Evolutionary conservation across 2,797 vertebrate genomes (phyloP), one percentile per base, ranked within the genome.

Genomic region (Lycodopsis pacificus): DNA sequence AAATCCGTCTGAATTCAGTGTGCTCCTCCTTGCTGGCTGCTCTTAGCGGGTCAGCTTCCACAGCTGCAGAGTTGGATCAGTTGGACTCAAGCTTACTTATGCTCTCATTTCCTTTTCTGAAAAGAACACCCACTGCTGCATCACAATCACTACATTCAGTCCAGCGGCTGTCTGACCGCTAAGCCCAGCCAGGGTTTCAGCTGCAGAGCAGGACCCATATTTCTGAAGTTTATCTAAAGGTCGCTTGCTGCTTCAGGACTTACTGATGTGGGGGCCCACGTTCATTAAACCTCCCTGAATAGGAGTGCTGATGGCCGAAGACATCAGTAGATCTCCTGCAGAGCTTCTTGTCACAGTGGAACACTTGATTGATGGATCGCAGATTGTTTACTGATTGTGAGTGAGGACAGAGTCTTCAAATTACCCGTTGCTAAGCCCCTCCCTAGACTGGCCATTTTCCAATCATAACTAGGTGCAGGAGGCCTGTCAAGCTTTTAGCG

Each of bases 1-100:
- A n/a, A 17, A 22, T 81, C 78, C 65, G 73, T 62, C 65, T 86
- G 77, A 85, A 82, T 79, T 85, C 56, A 64, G 58, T 27, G 59
- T 42, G 44, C 81, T 83, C 34, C 48, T 81, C 20, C 12, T 57
- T 38, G 42, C 74, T 71, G 73, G 77, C 59, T 17, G 12, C 5
- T 15, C 73, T 76, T 69, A 38, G 71, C 49, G 56, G 62, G 20
- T 70, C 5, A 8, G 63, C 71, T 44, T 77, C 42, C 79, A 67
- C 85, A 89, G 89, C 83, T 88, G 87, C 79, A 78, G 82, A 53
- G 76, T 78, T 38, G 67, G 58, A 82, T 86, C 83, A 54, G 27
- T 88, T 75, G 69, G 78, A 65, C 56, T 80, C 61, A 19, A 68
- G 69, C 59, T 87, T 76, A 62, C 73, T 76, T 76, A 54, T 62